Evolutionary conservation across 2,113 vertebrate species (phyloP).

Genomic region (Coturnix japonica): DNA sequence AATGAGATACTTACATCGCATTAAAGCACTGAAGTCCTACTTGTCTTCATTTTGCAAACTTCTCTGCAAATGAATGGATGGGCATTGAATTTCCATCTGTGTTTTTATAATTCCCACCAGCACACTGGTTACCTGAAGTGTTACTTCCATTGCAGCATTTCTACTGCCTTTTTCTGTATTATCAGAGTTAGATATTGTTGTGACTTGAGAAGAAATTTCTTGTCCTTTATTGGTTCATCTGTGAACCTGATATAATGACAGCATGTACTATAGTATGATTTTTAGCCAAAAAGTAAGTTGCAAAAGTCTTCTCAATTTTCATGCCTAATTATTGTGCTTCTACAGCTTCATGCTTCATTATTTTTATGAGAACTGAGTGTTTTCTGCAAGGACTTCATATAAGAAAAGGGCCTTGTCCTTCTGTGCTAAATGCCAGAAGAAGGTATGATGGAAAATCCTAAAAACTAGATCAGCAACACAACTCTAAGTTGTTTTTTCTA

Average conservation of each 20-base stretch:
- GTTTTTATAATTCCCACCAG: neutral
- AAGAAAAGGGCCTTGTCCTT: neutral
- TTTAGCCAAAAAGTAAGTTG: neutral
- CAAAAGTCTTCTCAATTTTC: neutral
- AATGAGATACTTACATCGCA: neutral
- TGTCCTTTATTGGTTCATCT: neutral
- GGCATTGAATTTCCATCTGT: neutral
- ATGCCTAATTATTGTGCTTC: neutral
- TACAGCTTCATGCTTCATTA: neutral
- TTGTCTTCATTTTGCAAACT: neutral
- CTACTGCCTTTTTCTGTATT: neutral
- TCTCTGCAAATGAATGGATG: neutral
- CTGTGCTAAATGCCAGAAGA: neutral
- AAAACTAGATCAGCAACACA: neutral
- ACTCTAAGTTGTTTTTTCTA: constrained; percentile 34
- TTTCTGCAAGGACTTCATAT: neutral
- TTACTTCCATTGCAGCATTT: neutral
- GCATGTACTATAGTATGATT: neutral
- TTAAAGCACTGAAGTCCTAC: neutral
- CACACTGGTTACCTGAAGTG: neutral
- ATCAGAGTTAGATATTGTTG: neutral
- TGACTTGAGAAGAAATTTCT: neutral
- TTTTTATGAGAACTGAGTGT: neutral
- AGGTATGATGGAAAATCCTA: neutral
- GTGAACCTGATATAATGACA: neutral